phyloP scores from a whole-genome alignment of 2,888 invertebrate species.

The Scaptomyza flava region DNA sequence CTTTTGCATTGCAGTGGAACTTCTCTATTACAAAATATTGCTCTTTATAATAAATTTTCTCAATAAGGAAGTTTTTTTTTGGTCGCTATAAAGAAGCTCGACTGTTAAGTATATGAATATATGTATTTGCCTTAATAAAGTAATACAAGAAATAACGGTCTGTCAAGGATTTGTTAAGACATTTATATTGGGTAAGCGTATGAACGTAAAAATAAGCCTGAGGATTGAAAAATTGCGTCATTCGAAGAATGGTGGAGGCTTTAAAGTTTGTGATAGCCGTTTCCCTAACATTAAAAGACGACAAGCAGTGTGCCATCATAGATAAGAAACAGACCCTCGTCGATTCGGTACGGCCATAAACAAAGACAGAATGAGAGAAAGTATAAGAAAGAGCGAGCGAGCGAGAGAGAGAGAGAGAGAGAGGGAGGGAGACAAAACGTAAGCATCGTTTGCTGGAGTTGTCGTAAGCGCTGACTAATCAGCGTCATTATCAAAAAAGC shows the following conservation, averaged over 20 bases:
- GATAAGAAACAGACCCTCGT: conserved; percentile 36
- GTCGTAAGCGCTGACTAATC: conserved; percentile 77
- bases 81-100: too few relatives aligned
- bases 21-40: too few relatives aligned
- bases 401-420: conserved; percentile 13
- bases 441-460: conserved; percentile 40
- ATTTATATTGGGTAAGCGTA: too few relatives aligned
- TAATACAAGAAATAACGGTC: too few relatives aligned
- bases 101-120: too few relatives aligned
- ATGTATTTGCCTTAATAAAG: too few relatives aligned
- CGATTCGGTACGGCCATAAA: too few relatives aligned
- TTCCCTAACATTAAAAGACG: conserved; percentile 17
- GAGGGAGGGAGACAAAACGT: conserved; percentile 13
- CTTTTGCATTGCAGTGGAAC: too few relatives aligned
- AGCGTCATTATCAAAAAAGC: conserved; percentile 71
- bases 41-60: too few relatives aligned
- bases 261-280: conserved; percentile 48
- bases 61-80: too few relatives aligned
- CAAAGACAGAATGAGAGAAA: not conserved
- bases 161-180: too few relatives aligned
- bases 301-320: conserved; percentile 43
- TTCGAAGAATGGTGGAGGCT: conserved; percentile 19
- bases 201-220: conserved; percentile 12
- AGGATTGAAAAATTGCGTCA: conserved; percentile 45
- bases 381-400: too few relatives aligned